phyloP scores from a whole-genome alignment of 2,797 vertebrate genomes.

The Phalanger gymnotis region DNA sequence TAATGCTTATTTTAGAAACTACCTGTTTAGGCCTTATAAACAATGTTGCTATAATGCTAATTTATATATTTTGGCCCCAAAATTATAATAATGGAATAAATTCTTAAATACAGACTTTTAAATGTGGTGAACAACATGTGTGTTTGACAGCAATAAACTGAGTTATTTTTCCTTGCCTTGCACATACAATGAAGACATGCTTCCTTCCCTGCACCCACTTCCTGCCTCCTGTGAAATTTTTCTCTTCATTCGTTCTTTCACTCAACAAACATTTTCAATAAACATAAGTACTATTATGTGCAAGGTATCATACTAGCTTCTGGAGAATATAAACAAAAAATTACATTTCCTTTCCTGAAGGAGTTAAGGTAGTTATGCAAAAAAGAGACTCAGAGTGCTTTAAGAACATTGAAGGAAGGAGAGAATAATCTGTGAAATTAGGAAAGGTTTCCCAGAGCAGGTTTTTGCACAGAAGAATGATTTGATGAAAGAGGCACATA shows the following conservation, averaged over 20 bases:
- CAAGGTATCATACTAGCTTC: background rate
- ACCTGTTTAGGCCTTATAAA: slow-evolving; percentile 38
- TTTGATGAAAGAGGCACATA: background rate
- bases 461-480: background rate
- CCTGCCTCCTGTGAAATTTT: background rate
- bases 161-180: slow-evolving; percentile 10
- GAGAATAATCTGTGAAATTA: background rate
- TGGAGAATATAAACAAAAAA: background rate
- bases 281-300: background rate
- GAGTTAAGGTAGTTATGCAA: background rate
- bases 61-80: slow-evolving; percentile 26
- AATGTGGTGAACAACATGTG: background rate
- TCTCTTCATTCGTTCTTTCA: background rate
- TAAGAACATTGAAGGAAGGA: background rate
- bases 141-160: slow-evolving; percentile 41
- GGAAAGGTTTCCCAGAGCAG: background rate
- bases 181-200: background rate
- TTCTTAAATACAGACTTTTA: slow-evolving; percentile 19
- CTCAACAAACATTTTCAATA: background rate
- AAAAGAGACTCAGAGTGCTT: background rate
- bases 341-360: background rate
- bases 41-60: background rate
- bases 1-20: background rate
- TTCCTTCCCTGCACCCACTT: slow-evolving; percentile 11
- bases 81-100: slow-evolving; percentile 4